A percentile compares a stretch with the other conserved stretches of the same genome.
These are phyloP conservation scores for Eudiplozoon nipponicum DNA, from an alignment of 2,888 invertebrate genomes.

Conservation along the genomic window DNA sequence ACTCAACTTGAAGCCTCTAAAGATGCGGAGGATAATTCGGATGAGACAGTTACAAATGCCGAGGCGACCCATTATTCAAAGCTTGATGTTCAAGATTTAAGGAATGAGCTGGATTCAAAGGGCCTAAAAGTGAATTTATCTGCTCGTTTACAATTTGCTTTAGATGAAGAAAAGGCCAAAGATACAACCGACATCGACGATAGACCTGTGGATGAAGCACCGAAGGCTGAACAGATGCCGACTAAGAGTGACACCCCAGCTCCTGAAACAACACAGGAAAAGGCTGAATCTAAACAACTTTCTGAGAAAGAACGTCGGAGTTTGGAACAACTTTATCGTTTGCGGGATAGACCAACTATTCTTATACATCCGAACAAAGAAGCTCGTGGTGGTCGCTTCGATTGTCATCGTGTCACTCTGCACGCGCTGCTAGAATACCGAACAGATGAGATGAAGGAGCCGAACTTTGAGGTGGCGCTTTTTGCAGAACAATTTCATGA, in stretches of 20 bases:
- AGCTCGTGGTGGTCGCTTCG: conserved; percentile 66
- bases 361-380: conserved; percentile 44
- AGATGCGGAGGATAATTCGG: conserved; percentile 25
- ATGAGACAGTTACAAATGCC: conserved; percentile 27
- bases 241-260: neutral
- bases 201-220: too few relatives aligned
- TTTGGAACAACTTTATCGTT: conserved; percentile 39
- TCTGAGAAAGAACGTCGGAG: conserved; percentile 31
- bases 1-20: neutral
- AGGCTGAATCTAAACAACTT: conserved; percentile 21
- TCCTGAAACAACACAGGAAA: conserved; percentile 16
- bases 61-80: conserved; percentile 43
- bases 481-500: conserved; percentile 81
- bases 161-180: conserved; percentile 39
- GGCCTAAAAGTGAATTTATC: conserved; percentile 55
- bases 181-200: too few relatives aligned
- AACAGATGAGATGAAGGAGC: conserved; percentile 54
- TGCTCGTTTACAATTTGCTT: conserved; percentile 45
- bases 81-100: conserved; percentile 49
- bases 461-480: conserved; percentile 37
- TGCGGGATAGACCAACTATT: conserved; percentile 38
- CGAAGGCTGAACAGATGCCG: too few relatives aligned
- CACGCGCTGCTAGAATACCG: conserved; percentile 57
- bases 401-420: conserved; percentile 53
- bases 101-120: conserved; percentile 47